phyloP scores from a whole-genome alignment of 2,888 invertebrate genomes.

The Microctonus hyperodae region DNA sequence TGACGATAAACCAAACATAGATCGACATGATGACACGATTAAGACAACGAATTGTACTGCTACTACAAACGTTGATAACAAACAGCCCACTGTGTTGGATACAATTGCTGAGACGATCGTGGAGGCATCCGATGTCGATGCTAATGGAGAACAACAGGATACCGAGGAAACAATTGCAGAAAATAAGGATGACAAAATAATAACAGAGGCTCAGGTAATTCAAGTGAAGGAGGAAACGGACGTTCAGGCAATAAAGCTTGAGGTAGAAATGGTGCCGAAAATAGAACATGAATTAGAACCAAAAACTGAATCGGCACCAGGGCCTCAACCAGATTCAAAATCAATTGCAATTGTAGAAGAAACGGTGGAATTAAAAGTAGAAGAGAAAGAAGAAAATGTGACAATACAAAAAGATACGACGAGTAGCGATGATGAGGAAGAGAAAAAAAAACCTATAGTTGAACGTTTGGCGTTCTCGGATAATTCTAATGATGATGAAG shows the following conservation, averaged over 20 bases:
- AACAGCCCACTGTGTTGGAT: conserved; percentile 24
- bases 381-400: conserved; percentile 26
- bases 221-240: conserved; percentile 1
- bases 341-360: conserved; percentile 29
- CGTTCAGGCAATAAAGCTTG: neutral
- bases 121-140: conserved; percentile 17
- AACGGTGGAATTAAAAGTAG: too few species aligned
- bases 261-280: conserved; percentile 33
- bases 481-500: conserved; percentile 41
- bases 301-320: conserved; percentile 36
- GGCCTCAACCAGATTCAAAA: conserved; percentile 32
- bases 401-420: neutral
- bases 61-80: conserved; percentile 40
- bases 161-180: neutral
- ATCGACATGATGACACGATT: conserved; percentile 51
- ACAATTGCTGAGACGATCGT: neutral
- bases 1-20: conserved; percentile 63
- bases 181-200: neutral
- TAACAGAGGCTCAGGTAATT: neutral
- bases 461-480: conserved; percentile 44
- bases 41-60: conserved; percentile 23
- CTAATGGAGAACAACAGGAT: conserved; percentile 13
- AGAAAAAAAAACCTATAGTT: conserved; percentile 37
- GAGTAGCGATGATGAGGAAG: conserved; percentile 12
- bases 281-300: conserved; percentile 40